Conservation (phyloP, 2,888 invertebrate species). For the Lumbricus terrestris region DNA sequence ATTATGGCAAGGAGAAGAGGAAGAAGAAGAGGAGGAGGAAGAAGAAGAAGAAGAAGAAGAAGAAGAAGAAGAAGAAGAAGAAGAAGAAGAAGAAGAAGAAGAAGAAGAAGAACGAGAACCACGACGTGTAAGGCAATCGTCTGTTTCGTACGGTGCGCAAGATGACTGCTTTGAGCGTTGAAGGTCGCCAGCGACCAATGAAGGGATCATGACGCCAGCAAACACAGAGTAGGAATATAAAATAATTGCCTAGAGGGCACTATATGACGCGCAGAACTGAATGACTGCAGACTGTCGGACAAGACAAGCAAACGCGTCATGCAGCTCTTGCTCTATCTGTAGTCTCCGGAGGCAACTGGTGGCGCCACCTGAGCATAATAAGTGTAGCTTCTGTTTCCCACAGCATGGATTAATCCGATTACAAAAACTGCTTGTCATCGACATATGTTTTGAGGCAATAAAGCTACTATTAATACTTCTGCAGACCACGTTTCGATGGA, state of each 20-base stretch:
- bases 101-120: background rate
- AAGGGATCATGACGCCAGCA: background rate
- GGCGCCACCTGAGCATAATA: background rate
- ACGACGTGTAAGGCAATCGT: background rate
- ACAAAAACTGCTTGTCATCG: background rate
- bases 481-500: background rate
- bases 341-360: background rate
- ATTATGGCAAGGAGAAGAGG: background rate
- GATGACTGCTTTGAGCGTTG: background rate
- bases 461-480: no score
- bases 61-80: background rate
- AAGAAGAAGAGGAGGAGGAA: background rate
- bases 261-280: background rate
- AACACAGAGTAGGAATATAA: background rate
- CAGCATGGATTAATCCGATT: background rate
- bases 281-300: background rate
- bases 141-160: background rate
- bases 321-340: background rate
- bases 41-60: background rate
- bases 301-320: background rate
- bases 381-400: background rate
- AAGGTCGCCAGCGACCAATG: background rate
- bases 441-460: background rate
- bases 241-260: background rate
- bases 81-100: background rate